Evolutionary conservation across 64 coral and sea anemone genomes (phyloP), one percentile per base, ranked within the genome.

Genomic region (Anthopleura sola): DNA sequence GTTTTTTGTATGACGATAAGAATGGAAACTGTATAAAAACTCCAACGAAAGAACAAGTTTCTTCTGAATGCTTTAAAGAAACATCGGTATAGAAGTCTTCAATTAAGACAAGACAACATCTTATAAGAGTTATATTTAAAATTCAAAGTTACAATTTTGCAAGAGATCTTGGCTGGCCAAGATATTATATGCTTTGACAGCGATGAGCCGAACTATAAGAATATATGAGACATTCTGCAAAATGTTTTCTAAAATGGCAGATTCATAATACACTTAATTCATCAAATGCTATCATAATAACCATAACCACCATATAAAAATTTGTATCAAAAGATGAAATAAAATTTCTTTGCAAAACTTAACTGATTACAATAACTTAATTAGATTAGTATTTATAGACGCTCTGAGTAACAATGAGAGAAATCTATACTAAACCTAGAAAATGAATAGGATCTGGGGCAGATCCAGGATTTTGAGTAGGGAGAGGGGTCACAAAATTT

Each of bases 111-210:
- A 62, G 13, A 17, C 50, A 53, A 6, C 50, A 17, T 53, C 24
- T 71, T 71, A 71, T 71, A 71, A 71, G 32, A 71, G 32, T 6
- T 34, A 14, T 37, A 14, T 37, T 77, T 17, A 37, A 77, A 77
- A 77, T 37, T 34, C 16, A 39, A 10, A 77, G 19, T 34, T 18
- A 19, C 17, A 77, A 77, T 31, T 8, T 6, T 44, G 40, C 40
- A 44, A 44, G 4, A 44, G 40, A 44, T 79, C 76, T 79, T 79
- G 76, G 76, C 76, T 47, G 76, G 76, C 76, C 76, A 79, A 79
- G 76, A 77, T 19, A 77, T 20, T 19, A 77, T 37, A 7, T 2
- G 13, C 20, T 29, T 77, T 37, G 1, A 77, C 2, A 77, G 17
- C 36, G 37, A 19, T 77, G 12, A 39, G 75, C 24, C 37, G 37